Conservation (phyloP, 1,140 invertebrate species). For the Drosophila ironensis region DNA sequence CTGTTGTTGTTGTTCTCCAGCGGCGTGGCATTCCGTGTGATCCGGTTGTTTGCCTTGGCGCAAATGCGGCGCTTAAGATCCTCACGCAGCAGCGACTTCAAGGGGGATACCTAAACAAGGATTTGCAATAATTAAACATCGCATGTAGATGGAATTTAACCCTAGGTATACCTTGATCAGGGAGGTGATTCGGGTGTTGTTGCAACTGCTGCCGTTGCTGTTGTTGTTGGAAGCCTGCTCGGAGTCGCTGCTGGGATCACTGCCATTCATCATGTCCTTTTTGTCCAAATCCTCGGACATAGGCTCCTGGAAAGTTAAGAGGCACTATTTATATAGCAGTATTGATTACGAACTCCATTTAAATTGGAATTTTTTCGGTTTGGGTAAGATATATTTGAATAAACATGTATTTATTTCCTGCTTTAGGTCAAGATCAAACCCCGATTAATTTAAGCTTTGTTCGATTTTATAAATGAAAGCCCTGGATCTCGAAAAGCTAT, state of each 20-base stretch:
- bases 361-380: neutral
- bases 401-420: neutral
- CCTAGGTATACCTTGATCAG: constrained; percentile 70
- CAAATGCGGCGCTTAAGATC: constrained; percentile 90
- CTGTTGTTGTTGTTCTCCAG: constrained; percentile 79
- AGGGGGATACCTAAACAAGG: constrained; percentile 87
- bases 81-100: constrained; percentile 91
- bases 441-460: neutral
- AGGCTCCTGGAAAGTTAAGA: constrained; percentile 27
- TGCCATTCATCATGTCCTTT: constrained; percentile 51
- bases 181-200: constrained; percentile 78
- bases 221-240: constrained; percentile 67
- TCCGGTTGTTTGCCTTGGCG: constrained; percentile 84
- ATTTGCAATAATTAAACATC: neutral
- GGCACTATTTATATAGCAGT: neutral
- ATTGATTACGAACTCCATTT: neutral
- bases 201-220: constrained; percentile 26
- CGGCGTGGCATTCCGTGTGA: constrained; percentile 77
- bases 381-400: no score
- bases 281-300: constrained; percentile 46
- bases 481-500: constrained; percentile 13
- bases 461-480: constrained; percentile 1
- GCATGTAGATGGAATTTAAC: neutral
- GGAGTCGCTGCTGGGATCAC: constrained; percentile 64
- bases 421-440: constrained; percentile 31